phyloP scores from a whole-genome alignment of 2,113 vertebrate species.

The Piprites chloris region DNA sequence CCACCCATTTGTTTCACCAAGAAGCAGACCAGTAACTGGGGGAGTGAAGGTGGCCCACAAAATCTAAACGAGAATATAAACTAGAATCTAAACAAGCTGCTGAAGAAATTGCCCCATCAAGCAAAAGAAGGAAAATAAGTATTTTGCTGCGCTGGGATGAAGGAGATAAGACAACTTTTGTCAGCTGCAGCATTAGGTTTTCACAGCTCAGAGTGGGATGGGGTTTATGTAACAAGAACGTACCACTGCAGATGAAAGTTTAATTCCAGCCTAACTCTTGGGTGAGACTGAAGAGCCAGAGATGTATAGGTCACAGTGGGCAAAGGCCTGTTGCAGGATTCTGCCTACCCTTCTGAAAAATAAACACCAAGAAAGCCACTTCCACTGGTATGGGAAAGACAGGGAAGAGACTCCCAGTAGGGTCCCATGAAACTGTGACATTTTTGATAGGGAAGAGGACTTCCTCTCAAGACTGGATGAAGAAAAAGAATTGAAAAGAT shows the following conservation, averaged over 20 bases:
- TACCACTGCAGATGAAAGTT: not conserved
- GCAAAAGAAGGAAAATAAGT: not conserved
- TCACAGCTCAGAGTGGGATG: not conserved
- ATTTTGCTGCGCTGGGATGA: not conserved
- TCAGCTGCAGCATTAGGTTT: not conserved
- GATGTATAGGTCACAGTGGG: not conserved
- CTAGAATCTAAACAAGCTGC: not conserved
- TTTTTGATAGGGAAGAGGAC: not conserved
- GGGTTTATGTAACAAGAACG: not conserved
- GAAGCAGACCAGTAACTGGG: not conserved
- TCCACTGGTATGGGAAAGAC: not conserved
- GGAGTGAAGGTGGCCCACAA: not conserved
- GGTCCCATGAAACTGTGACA: not conserved
- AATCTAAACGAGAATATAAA: not conserved
- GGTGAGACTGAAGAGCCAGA: not conserved
- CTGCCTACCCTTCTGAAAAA: not conserved
- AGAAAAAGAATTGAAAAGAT: not conserved
- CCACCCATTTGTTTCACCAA: not conserved
- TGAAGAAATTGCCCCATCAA: not conserved
- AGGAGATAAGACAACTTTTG: not conserved
- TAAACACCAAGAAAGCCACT: not conserved
- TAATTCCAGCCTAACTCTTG: not conserved
- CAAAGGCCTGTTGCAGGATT: not conserved
- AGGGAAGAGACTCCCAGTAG: not conserved
- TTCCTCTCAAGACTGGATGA: not conserved